Conservation (phyloP, 2,888 invertebrate genomes). For the Idaea biselata region DNA sequence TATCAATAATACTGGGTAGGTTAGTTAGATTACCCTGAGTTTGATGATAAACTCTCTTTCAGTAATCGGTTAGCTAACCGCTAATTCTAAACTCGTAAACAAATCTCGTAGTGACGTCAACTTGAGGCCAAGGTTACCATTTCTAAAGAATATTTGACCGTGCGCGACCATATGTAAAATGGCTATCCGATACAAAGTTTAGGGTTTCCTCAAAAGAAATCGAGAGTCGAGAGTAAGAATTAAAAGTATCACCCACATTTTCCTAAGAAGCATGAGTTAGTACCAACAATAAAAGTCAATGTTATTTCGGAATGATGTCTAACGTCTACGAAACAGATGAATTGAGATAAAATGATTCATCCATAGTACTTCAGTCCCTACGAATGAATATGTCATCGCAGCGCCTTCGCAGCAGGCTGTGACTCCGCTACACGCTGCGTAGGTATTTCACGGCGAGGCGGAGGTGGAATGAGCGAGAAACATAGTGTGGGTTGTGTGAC, state of each 20-base stretch:
- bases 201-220: not conserved
- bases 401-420: conserved; percentile 37
- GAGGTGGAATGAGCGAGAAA: conserved; percentile 78
- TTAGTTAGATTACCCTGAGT: not conserved
- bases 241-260: not conserved
- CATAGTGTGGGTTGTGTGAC: conserved; percentile 75
- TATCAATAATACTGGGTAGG: no score
- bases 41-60: not conserved
- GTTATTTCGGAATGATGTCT: conserved; percentile 36
- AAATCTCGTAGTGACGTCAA: not conserved
- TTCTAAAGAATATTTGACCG: not conserved
- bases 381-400: conserved; percentile 33
- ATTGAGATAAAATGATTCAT: conserved; percentile 70
- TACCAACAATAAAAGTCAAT: conserved; percentile 37
- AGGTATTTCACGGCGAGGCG: conserved; percentile 34
- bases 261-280: conserved; percentile 9
- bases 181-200: not conserved
- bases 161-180: not conserved
- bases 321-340: conserved; percentile 63
- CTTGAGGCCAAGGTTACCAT: not conserved
- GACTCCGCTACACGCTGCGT: conserved; percentile 30
- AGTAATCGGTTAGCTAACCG: not conserved
- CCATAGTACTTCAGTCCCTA: conserved; percentile 54
- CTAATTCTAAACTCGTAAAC: not conserved
- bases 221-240: not conserved